A percentile compares a stretch with the other conserved stretches of the same genome.
Conservation (phyloP, 2,888 invertebrate species). For the Drosophila fungiperda region DNA sequence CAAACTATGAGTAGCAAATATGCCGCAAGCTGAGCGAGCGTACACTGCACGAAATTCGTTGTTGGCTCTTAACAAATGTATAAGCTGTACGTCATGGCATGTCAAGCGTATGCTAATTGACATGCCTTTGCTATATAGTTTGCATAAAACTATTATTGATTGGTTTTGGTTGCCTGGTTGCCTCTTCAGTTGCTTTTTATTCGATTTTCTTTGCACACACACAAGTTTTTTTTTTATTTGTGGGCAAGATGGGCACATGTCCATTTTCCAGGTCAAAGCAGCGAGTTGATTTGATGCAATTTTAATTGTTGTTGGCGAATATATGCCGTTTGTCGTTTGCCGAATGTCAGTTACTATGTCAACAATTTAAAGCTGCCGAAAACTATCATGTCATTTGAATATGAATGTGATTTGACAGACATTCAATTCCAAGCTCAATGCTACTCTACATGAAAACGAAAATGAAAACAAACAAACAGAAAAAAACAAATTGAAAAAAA, state of each 20-base stretch:
- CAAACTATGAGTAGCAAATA: slow-evolving; percentile 18
- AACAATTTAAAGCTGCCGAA: slow-evolving; percentile 32
- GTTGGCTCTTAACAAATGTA: slow-evolving; percentile 45
- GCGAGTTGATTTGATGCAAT: slow-evolving; percentile 25
- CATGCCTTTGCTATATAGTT: slow-evolving; percentile 34
- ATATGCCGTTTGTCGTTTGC: not conserved
- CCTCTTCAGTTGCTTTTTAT: slow-evolving; percentile 23
- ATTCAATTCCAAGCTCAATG: slow-evolving; percentile 56
- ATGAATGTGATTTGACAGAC: slow-evolving; percentile 45
- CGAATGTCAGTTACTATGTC: slow-evolving; percentile 33
- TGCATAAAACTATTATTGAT: slow-evolving; percentile 47
- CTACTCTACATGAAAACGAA: slow-evolving; percentile 44
- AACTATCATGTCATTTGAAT: slow-evolving; percentile 47
- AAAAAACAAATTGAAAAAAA: slow-evolving; percentile 26
- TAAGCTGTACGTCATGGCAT: slow-evolving; percentile 45
- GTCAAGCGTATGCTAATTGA: slow-evolving; percentile 55
- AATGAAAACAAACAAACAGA: slow-evolving; percentile 36
- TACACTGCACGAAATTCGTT: slow-evolving; percentile 23
- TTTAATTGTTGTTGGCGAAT: slow-evolving; percentile 3
- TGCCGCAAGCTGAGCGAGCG: slow-evolving; percentile 27
- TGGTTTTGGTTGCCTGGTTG: slow-evolving; percentile 51
- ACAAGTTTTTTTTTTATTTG: slow-evolving; percentile 4
- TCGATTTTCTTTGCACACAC: slow-evolving; percentile 12
- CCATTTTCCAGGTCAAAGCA: slow-evolving; percentile 35
- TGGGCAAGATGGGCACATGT: not conserved